Conservation (phyloP, 2,888 invertebrate genomes). For the Caenorhabditis macrosperma region DNA sequence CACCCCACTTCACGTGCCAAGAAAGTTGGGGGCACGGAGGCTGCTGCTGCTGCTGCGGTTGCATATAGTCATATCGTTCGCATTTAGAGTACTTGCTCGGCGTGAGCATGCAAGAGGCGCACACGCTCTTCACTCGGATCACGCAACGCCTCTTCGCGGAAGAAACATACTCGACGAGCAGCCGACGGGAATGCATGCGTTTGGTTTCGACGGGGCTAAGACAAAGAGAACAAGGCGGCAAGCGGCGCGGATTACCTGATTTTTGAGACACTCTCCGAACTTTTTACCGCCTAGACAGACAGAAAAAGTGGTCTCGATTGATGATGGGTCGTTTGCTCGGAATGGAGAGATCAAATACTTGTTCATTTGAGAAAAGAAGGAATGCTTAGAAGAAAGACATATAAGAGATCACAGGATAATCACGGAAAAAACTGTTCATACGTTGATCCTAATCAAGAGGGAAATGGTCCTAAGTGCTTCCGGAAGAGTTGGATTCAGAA, state of each 20-base stretch:
- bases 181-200: conserved; percentile 48
- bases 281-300: neutral
- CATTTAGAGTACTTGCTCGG: conserved; percentile 45
- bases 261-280: conserved; percentile 21
- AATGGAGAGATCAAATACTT: neutral
- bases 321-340: neutral
- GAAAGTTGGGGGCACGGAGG: conserved; percentile 38
- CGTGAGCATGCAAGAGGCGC: conserved; percentile 51
- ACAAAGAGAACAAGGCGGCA: conserved; percentile 46
- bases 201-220: conserved; percentile 41
- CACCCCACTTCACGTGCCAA: conserved; percentile 54
- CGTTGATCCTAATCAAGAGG: neutral
- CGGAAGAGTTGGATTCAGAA: conserved; percentile 16
- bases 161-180: conserved; percentile 48
- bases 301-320: conserved; percentile 8
- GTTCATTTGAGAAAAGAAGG: neutral
- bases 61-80: conserved; percentile 49
- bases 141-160: conserved; percentile 31
- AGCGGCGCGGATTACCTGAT: conserved; percentile 43
- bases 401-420: conserved; percentile 39
- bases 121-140: conserved; percentile 46
- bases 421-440: conserved; percentile 3
- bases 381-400: neutral
- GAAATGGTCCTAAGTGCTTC: conserved; percentile 20
- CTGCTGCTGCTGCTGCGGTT: conserved; percentile 11